Conservation (phyloP, 2,113 vertebrate species). For the Rhipidura dahli region DNA sequence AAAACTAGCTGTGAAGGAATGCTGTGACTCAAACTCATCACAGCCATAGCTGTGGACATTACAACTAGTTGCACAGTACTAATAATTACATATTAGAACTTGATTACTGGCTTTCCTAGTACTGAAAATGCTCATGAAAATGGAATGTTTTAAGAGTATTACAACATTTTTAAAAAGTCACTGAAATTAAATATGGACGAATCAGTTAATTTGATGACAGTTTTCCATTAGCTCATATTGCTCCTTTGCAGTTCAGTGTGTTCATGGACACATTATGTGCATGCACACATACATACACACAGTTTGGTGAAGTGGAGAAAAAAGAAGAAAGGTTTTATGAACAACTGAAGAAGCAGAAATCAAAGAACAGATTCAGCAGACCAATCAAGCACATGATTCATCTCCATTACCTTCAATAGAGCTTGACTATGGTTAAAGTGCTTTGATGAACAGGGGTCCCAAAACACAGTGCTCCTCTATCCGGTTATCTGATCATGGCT, state of each 20-base stretch:
- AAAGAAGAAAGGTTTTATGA: neutral
- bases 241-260: neutral
- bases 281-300: neutral
- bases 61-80: neutral
- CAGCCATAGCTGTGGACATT: neutral
- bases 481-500: neutral
- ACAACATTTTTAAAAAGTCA: neutral
- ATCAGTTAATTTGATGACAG: neutral
- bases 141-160: neutral
- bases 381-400: neutral
- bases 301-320: neutral
- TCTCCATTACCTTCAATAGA: neutral
- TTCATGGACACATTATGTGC: neutral
- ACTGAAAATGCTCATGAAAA: neutral
- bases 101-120: neutral
- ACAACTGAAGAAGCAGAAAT: neutral
- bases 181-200: neutral
- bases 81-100: neutral
- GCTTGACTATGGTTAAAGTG: neutral
- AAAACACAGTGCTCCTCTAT: neutral
- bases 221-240: neutral
- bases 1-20: neutral
- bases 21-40: neutral
- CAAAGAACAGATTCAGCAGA: neutral
- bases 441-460: neutral